Conservation (phyloP, 23 tunicate genomes). For the Styela plicata region DNA sequence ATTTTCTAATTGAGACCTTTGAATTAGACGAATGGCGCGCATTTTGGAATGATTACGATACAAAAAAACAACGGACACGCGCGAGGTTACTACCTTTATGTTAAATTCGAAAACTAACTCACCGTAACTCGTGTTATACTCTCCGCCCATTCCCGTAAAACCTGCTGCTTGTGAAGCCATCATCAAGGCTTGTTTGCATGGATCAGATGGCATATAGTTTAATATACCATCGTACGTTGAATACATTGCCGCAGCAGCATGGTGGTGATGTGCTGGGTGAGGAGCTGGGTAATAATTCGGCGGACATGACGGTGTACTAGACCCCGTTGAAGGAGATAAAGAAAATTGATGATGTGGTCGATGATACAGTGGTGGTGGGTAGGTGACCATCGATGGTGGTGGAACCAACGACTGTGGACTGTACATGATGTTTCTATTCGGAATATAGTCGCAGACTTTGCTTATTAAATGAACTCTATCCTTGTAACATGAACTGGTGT, state of each 20-base stretch:
- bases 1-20: too few species aligned
- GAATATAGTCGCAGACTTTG: too few species aligned
- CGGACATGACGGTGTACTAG: constrained; percentile 73
- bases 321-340: constrained; percentile 73
- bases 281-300: constrained; percentile 80
- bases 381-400: constrained; percentile 82
- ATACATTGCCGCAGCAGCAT: constrained; percentile 75
- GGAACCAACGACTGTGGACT: constrained; percentile 90
- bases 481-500: too few species aligned
- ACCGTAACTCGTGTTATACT: constrained; percentile 78
- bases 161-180: constrained; percentile 99
- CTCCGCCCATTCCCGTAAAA: constrained; percentile 84
- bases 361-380: constrained; percentile 80
- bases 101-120: neutral
- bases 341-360: constrained; percentile 76
- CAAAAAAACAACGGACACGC: too few species aligned
- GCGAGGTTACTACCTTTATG: too few species aligned
- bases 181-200: constrained; percentile 96
- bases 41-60: too few species aligned
- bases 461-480: too few species aligned
- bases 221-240: constrained; percentile 78
- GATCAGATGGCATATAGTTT: constrained; percentile 75
- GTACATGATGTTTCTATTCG: constrained; percentile 46
- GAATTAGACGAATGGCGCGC: too few species aligned
- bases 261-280: constrained; percentile 68